Percentiles rank a stretch among this genome's conserved stretches.
Conservation (phyloP, 2,797 vertebrate species). For the Loriculus beryllinus region DNA sequence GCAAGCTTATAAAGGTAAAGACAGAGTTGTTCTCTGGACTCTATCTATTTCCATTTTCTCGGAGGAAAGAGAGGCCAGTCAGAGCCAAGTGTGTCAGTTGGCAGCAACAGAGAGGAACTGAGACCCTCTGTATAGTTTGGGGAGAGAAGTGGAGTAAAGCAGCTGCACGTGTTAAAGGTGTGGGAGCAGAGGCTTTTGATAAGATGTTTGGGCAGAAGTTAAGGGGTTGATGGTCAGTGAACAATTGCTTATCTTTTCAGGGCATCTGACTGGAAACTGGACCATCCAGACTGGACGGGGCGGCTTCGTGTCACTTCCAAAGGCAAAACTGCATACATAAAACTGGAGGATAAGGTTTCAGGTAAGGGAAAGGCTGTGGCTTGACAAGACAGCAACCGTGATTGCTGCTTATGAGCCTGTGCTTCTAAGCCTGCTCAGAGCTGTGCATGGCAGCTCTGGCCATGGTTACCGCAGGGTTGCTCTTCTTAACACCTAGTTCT, state of each 20-base stretch:
- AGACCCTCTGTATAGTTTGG: not conserved
- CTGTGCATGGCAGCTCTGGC: not conserved
- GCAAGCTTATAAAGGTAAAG: not conserved
- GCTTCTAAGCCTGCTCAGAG: not conserved
- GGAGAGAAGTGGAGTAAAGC: not conserved
- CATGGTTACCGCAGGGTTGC: rapidly evolving
- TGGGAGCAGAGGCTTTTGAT: not conserved
- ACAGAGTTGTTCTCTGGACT: not conserved
- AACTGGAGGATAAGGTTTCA: constrained; percentile 94
- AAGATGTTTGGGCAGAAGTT: not conserved
- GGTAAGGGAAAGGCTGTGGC: constrained; percentile 69
- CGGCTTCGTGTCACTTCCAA: constrained; percentile 92
- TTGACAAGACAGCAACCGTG: not conserved
- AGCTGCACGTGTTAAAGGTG: not conserved
- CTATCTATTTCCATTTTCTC: not conserved
- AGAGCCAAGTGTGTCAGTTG: rapidly evolving
- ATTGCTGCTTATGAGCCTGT: not conserved
- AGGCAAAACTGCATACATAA: constrained; percentile 90
- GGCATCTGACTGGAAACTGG: constrained; percentile 96
- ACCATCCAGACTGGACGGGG: constrained; percentile 93
- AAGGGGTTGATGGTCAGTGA: not conserved
- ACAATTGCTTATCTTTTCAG: constrained; percentile 64
- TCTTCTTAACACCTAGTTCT: not conserved
- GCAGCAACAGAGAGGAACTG: not conserved
- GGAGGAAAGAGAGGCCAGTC: not conserved